Conservation (phyloP, 2,888 invertebrate genomes). For the Apodemia zela region DNA sequence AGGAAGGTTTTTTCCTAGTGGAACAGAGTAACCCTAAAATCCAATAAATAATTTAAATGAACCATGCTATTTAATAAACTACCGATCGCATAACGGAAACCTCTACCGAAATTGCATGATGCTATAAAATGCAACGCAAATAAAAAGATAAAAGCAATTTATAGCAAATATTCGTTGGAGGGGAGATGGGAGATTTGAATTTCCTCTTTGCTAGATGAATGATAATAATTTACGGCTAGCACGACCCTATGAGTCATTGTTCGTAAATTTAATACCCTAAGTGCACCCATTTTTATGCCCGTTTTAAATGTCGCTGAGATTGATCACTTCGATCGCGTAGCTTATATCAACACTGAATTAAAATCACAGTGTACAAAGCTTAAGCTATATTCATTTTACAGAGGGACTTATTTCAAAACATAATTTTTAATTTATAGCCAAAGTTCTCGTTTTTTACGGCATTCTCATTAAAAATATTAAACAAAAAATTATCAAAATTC, state of each 20-base stretch:
- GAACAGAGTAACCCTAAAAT: not conserved
- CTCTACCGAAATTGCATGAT: constrained; percentile 2
- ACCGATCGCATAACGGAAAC: constrained; percentile 37
- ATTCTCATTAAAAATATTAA: too few species aligned
- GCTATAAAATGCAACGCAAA: constrained; percentile 12
- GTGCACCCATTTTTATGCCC: constrained; percentile 60
- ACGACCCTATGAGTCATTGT: constrained; percentile 58
- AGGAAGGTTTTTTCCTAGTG: not conserved
- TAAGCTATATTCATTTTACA: not conserved
- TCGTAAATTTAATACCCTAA: constrained; percentile 71
- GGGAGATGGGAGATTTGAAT: constrained; percentile 58
- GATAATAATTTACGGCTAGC: constrained; percentile 48
- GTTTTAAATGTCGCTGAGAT: constrained; percentile 49
- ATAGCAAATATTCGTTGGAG: constrained; percentile 68
- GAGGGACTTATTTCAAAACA: too few species aligned
- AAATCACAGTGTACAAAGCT: not conserved
- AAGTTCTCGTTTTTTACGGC: too few species aligned
- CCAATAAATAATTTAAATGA: not conserved
- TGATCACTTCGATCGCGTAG: constrained; percentile 28
- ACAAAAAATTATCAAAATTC: too few species aligned
- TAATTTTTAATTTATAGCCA: too few species aligned
- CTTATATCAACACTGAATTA: constrained; percentile 13
- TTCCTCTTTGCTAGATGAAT: constrained; percentile 65
- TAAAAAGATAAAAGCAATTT: constrained; percentile 40
- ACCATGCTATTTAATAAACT: constrained; percentile 37